phyloP scores from a whole-genome alignment of 1,140 invertebrate species.

The Ylistrum balloti region DNA sequence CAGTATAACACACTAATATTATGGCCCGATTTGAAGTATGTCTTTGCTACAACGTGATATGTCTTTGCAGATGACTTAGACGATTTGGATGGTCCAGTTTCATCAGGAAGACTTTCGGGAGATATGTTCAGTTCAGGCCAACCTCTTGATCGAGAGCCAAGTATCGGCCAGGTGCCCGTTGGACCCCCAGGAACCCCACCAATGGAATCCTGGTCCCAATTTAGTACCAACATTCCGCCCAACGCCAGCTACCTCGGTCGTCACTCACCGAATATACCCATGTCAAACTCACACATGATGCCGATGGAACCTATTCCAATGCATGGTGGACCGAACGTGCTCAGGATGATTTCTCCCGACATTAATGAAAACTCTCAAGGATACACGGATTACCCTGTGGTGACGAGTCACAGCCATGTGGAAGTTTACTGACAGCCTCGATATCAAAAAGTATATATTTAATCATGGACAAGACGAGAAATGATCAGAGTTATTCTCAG shows the following conservation, averaged over 20 bases:
- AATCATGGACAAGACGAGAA: neutral
- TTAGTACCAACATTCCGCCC: slow-evolving; percentile 61
- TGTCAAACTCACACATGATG: slow-evolving; percentile 69
- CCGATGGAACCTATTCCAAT: slow-evolving; percentile 70
- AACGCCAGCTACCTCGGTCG: slow-evolving; percentile 69
- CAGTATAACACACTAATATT: no score
- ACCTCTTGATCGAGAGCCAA: slow-evolving; percentile 75
- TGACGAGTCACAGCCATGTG: slow-evolving; percentile 78
- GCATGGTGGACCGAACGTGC: slow-evolving; percentile 64
- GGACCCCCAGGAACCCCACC: slow-evolving; percentile 73
- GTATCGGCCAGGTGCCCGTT: slow-evolving; percentile 73
- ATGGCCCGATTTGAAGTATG: no score
- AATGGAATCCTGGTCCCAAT: slow-evolving; percentile 76
- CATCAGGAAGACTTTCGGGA: slow-evolving; percentile 72
- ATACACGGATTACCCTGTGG: slow-evolving; percentile 76
- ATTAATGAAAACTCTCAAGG: slow-evolving; percentile 72
- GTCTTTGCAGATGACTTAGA: slow-evolving; percentile 76
- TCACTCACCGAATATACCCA: slow-evolving; percentile 71
- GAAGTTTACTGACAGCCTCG: slow-evolving; percentile 78
- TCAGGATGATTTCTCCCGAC: slow-evolving; percentile 73
- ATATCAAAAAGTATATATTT: neutral
- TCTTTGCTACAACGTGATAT: neutral
- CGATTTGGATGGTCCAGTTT: slow-evolving; percentile 67
- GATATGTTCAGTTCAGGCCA: slow-evolving; percentile 74
- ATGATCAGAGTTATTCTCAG: slow-evolving; percentile 30